Conservation (phyloP, 2,113 vertebrate genomes). For the Xiphophorus couchianus region DNA sequence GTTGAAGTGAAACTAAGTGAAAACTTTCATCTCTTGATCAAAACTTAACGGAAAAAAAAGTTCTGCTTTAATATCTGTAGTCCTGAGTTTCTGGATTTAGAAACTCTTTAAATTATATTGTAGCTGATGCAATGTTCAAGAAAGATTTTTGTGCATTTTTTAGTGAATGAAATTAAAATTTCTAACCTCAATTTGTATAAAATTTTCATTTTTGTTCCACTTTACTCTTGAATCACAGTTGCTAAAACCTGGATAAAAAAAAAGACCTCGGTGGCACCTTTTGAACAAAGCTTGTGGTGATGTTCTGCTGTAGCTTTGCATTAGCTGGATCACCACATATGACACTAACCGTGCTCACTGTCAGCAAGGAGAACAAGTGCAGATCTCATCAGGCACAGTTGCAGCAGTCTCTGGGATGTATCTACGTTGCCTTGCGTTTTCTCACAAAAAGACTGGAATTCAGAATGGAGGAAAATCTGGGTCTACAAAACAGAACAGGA, state of each 20-base stretch:
- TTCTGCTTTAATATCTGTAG: too few species aligned
- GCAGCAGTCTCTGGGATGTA: constrained; percentile 48
- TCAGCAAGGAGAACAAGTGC: constrained; percentile 61
- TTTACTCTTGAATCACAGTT: constrained; percentile 43
- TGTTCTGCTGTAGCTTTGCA: constrained; percentile 56
- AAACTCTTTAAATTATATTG: too few species aligned
- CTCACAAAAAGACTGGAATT: constrained; percentile 36
- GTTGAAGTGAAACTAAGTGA: too few species aligned
- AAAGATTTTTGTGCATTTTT: too few species aligned
- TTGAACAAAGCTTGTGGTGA: constrained; percentile 69
- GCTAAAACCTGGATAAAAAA: constrained; percentile 83
- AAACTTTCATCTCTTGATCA: too few species aligned
- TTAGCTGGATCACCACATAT: constrained; percentile 52
- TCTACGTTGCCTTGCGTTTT: constrained; percentile 43
- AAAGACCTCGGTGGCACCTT: constrained; percentile 74
- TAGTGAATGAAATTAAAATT: too few species aligned
- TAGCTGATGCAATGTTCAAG: too few species aligned
- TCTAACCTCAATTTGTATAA: neutral
- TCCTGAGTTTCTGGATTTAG: too few species aligned
- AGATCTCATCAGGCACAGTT: constrained; percentile 61
- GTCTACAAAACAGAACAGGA: neutral
- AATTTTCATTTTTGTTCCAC: constrained; percentile 13
- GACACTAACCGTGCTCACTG: constrained; percentile 62
- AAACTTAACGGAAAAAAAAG: too few species aligned
- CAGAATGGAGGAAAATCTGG: neutral